Conservation (phyloP, 2,888 invertebrate species). For the Noctuana brunneofusca region DNA sequence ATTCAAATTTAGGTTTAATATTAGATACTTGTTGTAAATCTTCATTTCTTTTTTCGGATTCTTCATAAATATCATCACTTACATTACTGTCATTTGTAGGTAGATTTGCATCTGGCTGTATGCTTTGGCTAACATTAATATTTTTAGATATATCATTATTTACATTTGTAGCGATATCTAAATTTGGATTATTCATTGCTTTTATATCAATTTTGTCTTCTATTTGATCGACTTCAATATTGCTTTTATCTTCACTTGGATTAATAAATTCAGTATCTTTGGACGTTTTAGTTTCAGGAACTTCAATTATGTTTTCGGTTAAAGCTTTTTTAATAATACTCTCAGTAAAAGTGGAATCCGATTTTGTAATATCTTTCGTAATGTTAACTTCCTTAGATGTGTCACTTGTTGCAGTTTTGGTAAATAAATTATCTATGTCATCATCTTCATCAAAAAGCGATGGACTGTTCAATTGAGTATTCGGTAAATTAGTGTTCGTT, state of each 20-base stretch:
- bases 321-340: background rate
- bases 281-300: background rate
- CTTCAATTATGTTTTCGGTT: background rate
- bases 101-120: background rate
- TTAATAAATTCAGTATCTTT: background rate
- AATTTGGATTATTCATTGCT: background rate
- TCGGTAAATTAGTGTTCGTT: conserved; percentile 3
- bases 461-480: conserved; percentile 38
- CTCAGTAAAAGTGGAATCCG: background rate
- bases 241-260: background rate
- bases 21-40: background rate
- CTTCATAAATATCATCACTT: background rate
- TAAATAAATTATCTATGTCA: conserved; percentile 49
- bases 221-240: background rate
- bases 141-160: background rate
- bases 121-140: background rate
- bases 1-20: background rate
- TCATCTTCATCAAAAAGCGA: conserved; percentile 59
- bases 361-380: background rate
- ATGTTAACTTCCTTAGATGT: conserved; percentile 6
- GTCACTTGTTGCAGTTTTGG: conserved; percentile 13
- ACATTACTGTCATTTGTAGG: background rate
- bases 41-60: background rate
- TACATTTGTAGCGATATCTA: background rate
- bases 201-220: background rate